phyloP scores from a whole-genome alignment of 2,888 invertebrate species.

The Mesorhabditis spiculigera region DNA sequence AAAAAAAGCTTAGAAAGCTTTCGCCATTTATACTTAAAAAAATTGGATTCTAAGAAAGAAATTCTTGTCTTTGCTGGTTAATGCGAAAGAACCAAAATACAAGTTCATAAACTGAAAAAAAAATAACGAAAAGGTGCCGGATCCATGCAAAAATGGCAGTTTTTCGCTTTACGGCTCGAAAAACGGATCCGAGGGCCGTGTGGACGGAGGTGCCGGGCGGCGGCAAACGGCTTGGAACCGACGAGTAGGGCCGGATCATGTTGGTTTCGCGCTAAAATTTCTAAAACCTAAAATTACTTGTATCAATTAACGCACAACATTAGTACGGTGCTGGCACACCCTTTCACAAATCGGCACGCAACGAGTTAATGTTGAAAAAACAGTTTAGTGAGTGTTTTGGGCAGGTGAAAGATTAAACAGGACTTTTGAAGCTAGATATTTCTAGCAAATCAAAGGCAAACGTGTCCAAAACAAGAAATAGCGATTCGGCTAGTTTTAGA shows the following conservation, averaged over 20 bases:
- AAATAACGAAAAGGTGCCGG: not conserved
- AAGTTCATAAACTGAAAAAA: not conserved
- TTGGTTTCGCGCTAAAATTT: not conserved
- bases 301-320: too few species aligned
- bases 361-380: too few species aligned
- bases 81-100: not conserved
- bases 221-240: not conserved
- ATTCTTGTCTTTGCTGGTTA: not conserved
- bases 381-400: too few species aligned
- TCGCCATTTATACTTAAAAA: not conserved
- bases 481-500: too few species aligned
- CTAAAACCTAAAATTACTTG: too few species aligned
- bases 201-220: conserved; percentile 2
- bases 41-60: not conserved
- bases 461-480: too few species aligned
- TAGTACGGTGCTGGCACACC: too few species aligned
- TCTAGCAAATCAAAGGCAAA: too few species aligned
- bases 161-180: not conserved
- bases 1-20: not conserved
- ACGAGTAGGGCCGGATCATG: not conserved
- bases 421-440: too few species aligned
- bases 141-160: too few species aligned
- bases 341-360: too few species aligned
- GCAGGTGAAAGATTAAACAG: too few species aligned
- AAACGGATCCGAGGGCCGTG: not conserved